Base-by-base conservation (phyloP, 2,888 invertebrate genomes). In the Xestia xanthographa region DNA sequence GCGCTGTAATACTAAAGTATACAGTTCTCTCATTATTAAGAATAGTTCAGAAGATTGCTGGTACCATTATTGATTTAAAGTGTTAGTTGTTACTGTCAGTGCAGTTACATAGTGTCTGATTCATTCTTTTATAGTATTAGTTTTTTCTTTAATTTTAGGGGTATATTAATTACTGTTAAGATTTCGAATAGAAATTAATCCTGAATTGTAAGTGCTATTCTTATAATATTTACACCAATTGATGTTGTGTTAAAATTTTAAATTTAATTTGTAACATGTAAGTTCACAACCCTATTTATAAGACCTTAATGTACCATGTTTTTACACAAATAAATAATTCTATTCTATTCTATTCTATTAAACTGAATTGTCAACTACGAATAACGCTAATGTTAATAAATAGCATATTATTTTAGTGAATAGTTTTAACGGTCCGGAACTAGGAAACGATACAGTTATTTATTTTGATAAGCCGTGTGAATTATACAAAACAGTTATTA, bases 401-500 rank as follows among this genome's bases (percentile, higher is more conserved):
- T 75, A 14, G 66, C n/a, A 69, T 48, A 56, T 62, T 48, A 56
- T 62, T 80, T 45, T 12, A 43, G 34, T 75, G 48, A 69, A 80
- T 80, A 56, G 69, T 70, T 80, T 66, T 38, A 75, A 41, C 56
- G 20, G 34, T 58, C 12, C 58, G 56, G 26, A 80, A 83, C 68
- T 62, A 34, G 43, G 56, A 75, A 76, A 75, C 48, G 22, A 53
- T 60, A 83, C 83, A 69, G 83, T 84, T 83, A 75, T 48, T 34
- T 12, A 2, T 66, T 73, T 79, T 73, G 38, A 45, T 70, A 11
- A 26, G 17, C 26, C 12, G 53, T 79, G 66, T 73, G 65, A 73
- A 73, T 67, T 45, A 34, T 56, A 22, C 4, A 56, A 58, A 50
- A 58, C 69, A 72, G 56, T 70, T 34, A 58, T 50, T 58, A 38